These are phyloP conservation scores for Sturnira hondurensis DNA, from an alignment of 2,113 vertebrate species.

Conservation along the genomic window DNA sequence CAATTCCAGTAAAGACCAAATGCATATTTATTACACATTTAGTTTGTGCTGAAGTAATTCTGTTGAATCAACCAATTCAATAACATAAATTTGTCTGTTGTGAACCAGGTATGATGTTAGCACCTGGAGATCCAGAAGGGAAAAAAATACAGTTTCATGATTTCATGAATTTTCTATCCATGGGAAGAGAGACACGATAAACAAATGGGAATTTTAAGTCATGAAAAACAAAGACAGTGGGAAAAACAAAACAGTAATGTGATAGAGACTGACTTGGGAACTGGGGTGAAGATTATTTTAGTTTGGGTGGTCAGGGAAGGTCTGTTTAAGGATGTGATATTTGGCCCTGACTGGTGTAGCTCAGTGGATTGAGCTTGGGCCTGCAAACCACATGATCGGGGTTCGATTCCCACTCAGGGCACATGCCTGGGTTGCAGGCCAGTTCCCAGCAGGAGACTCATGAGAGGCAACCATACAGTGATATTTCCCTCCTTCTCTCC, in stretches of 20 bases:
- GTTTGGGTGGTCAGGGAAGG: neutral
- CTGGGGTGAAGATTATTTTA: neutral
- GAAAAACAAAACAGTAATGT: neutral
- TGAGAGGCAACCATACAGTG: no score
- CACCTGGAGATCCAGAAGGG: neutral
- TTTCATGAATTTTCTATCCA: neutral
- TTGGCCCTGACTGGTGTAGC: no score
- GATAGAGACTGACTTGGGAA: neutral
- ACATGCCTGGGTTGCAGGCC: no score
- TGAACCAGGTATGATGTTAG: neutral
- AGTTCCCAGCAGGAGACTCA: no score
- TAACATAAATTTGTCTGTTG: neutral
- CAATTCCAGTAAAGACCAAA: conserved; percentile 22
- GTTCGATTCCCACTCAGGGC: no score
- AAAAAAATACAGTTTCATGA: conserved; percentile 13
- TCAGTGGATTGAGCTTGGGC: no score
- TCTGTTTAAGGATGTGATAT: neutral
- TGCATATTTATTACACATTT: neutral
- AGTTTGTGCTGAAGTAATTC: conserved; percentile 11
- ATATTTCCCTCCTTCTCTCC: no score
- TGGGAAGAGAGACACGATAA: neutral
- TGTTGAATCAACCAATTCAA: neutral
- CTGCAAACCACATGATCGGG: no score
- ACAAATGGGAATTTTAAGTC: neutral
- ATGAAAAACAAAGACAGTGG: neutral